A percentile compares a stretch with the other conserved stretches of the same genome.
phyloP scores from a whole-genome alignment of 2,888 invertebrate genomes.

The Loripinus fragilis region DNA sequence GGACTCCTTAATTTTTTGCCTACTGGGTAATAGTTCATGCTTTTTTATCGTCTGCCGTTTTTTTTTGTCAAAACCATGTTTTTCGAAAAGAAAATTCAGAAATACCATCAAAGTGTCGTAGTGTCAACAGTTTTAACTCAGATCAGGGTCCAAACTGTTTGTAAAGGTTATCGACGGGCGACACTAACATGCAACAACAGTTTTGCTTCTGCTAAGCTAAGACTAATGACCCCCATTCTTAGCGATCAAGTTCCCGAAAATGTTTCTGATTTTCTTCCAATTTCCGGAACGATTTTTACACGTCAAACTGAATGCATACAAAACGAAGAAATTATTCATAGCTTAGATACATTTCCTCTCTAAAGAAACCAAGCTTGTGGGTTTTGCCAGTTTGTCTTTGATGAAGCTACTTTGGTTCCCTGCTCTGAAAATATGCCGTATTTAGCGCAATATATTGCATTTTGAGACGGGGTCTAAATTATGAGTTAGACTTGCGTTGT shows the following conservation, averaged over 20 bases:
- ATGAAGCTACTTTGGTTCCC: background rate
- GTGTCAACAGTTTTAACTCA: no score
- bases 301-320: conserved; percentile 47
- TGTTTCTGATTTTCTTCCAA: conserved; percentile 55
- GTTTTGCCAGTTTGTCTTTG: background rate
- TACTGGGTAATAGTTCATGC: no score
- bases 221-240: conserved; percentile 38
- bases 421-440: background rate
- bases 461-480: background rate
- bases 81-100: no score
- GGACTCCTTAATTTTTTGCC: no score
- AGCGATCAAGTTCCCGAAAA: conserved; percentile 44
- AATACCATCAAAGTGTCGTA: no score
- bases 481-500: background rate
- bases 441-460: background rate
- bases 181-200: no score
- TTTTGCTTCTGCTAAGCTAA: no score
- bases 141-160: no score
- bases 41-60: no score
- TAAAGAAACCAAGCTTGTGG: background rate
- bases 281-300: conserved; percentile 62
- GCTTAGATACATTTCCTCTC: conserved; percentile 14
- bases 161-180: no score
- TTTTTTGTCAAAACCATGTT: no score
- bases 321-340: conserved; percentile 48